phyloP scores from a whole-genome alignment of 2,797 vertebrate genomes.

The Alca torda region DNA sequence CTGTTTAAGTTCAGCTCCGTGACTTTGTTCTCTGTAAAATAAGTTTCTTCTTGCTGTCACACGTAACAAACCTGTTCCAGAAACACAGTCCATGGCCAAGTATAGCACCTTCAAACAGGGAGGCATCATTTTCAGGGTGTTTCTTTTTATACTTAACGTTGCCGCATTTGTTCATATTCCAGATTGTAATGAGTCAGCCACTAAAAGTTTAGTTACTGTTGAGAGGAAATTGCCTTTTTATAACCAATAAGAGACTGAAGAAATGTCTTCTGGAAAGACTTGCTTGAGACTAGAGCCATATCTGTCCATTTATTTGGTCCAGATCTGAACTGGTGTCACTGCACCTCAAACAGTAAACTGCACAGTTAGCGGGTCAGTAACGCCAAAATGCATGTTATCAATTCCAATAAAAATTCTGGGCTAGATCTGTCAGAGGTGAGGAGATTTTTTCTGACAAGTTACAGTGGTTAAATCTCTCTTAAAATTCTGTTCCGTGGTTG shows the following conservation, averaged over 20 bases:
- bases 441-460: slow-evolving; percentile 34
- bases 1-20: slow-evolving; percentile 46
- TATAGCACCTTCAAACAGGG: slow-evolving; percentile 26
- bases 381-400: background rate
- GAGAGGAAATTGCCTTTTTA: slow-evolving; percentile 51
- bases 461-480: slow-evolving; percentile 3
- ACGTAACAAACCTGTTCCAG: slow-evolving; percentile 12
- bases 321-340: background rate
- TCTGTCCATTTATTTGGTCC: slow-evolving; percentile 12
- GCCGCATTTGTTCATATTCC: slow-evolving; percentile 42
- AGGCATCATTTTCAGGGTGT: slow-evolving; percentile 41
- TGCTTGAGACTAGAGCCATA: slow-evolving; percentile 25
- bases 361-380: background rate
- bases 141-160: slow-evolving; percentile 46
- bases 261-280: slow-evolving; percentile 36
- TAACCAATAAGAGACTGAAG: slow-evolving; percentile 27
- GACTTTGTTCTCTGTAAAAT: slow-evolving; percentile 58
- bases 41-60: slow-evolving; percentile 45
- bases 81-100: slow-evolving; percentile 39
- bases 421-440: slow-evolving; percentile 3
- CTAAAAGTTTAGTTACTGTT: slow-evolving; percentile 14
- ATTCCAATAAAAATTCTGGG: slow-evolving; percentile 2
- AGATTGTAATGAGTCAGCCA: slow-evolving; percentile 9
- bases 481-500: background rate
- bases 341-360: background rate